A percentile compares a stretch with the other conserved stretches of the same genome.
Evolutionary conservation across 2,888 invertebrate genomes (phyloP).

Genomic region (Mythimna ferrago): DNA sequence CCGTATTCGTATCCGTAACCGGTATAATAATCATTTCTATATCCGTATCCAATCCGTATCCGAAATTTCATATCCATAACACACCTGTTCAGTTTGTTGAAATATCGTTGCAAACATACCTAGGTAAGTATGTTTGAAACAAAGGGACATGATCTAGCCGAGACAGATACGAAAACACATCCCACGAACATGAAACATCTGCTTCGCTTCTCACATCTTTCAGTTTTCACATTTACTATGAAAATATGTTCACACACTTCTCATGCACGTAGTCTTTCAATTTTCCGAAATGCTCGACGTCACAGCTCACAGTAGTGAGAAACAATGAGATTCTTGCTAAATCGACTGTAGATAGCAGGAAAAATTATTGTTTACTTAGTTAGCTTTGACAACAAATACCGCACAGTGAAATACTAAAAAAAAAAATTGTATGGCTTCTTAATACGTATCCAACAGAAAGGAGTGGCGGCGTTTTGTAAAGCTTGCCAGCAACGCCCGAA

Average conservation of each 20-base stretch:
- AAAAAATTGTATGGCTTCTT: too few species aligned
- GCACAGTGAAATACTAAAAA: too few species aligned
- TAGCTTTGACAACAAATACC: too few species aligned
- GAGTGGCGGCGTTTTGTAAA: too few species aligned
- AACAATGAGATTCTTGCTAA: not conserved
- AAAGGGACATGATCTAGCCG: not conserved
- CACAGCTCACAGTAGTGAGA: not conserved
- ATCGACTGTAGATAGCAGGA: not conserved
- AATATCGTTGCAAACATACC: not conserved
- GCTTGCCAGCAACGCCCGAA: too few species aligned
- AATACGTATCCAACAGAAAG: too few species aligned
- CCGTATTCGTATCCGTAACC: too few species aligned
- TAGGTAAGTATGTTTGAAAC: not conserved
- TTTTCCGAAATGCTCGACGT: not conserved
- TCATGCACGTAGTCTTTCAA: not conserved
- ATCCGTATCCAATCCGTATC: too few species aligned
- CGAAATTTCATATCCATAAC: too few species aligned
- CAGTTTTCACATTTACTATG: slow-evolving; percentile 3
- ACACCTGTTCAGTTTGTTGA: not conserved
- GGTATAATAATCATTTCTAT: too few species aligned
- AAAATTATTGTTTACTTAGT: not conserved
- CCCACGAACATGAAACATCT: not conserved
- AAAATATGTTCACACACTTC: not conserved
- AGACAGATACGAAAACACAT: not conserved
- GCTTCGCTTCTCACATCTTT: slow-evolving; percentile 3